These are phyloP conservation scores for Acleris emargana DNA, from an alignment of 2,888 invertebrate genomes.

Conservation along the genomic window DNA sequence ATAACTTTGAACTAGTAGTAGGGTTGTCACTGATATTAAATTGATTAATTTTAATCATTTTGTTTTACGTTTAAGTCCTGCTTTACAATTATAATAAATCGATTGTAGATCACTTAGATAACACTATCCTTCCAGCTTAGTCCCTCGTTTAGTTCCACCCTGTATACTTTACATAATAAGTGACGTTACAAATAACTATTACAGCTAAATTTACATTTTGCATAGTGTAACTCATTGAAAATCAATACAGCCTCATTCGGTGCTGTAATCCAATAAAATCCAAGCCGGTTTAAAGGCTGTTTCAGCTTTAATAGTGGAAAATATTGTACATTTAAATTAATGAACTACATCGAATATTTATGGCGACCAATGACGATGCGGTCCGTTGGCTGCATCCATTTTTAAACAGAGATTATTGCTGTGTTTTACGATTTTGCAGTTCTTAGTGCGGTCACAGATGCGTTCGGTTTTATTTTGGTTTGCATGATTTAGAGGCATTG, in stretches of 20 bases:
- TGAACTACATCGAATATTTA: constrained; percentile 56
- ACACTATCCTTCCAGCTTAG: no score
- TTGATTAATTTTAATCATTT: no score
- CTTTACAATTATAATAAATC: no score
- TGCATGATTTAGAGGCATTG: constrained; percentile 29
- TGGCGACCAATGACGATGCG: constrained; percentile 43
- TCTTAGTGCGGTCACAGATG: constrained; percentile 40
- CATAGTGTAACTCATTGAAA: constrained; percentile 51
- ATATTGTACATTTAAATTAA: constrained; percentile 54
- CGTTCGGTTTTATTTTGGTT: constrained; percentile 31
- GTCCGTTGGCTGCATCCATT: constrained; percentile 45
- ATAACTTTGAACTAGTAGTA: no score
- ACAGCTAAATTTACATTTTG: constrained; percentile 6
- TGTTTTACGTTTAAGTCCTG: no score
- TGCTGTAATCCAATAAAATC: constrained; percentile 48
- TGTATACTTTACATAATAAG: no score
- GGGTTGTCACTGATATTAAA: no score
- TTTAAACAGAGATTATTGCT: constrained; percentile 44
- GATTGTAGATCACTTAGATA: no score
- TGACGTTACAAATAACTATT: no score
- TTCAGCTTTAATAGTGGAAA: constrained; percentile 45
- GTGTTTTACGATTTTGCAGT: constrained; percentile 41
- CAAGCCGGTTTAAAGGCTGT: constrained; percentile 25
- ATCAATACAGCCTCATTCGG: constrained; percentile 59
- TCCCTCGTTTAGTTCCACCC: no score